phyloP scores from a whole-genome alignment of 2,888 invertebrate species.

The Pheosia tremula region DNA sequence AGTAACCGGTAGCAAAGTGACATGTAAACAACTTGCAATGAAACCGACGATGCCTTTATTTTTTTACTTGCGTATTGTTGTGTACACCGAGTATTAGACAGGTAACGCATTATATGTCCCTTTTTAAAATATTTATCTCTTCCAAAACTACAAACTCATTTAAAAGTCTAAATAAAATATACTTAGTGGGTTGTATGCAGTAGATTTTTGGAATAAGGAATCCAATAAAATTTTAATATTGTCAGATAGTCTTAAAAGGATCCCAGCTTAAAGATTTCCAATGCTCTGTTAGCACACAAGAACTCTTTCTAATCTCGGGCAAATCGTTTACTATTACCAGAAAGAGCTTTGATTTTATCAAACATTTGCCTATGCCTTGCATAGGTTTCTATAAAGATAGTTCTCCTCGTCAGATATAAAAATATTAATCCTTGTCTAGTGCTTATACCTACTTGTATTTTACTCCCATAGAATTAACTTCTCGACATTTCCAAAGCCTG shows the following conservation, averaged over 20 bases:
- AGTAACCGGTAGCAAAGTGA: too few relatives aligned
- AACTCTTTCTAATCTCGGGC: constrained; percentile 14
- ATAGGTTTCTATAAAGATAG: too few relatives aligned
- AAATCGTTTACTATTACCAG: constrained; percentile 19
- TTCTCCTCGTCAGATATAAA: too few relatives aligned
- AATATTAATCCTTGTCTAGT: too few relatives aligned
- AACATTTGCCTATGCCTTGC: not conserved
- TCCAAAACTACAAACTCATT: not conserved
- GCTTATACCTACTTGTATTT: not conserved
- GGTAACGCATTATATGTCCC: too few relatives aligned
- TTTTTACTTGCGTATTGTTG: too few relatives aligned
- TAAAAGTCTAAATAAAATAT: constrained; percentile 13
- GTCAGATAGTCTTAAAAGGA: constrained; percentile 61
- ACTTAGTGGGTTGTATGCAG: constrained; percentile 28
- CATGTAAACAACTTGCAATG: too few relatives aligned
- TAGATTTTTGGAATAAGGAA: constrained; percentile 39
- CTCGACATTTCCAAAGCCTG: constrained; percentile 9
- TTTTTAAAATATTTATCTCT: too few relatives aligned
- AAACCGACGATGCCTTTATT: too few relatives aligned
- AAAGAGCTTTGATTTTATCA: constrained; percentile 3
- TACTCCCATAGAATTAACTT: not conserved
- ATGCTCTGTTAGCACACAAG: constrained; percentile 30
- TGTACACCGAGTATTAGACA: too few relatives aligned
- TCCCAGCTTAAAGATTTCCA: constrained; percentile 51
- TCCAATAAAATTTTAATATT: constrained; percentile 58